Base-by-base conservation (phyloP, 2,797 vertebrate species). In the Sternotherus odoratus region DNA sequence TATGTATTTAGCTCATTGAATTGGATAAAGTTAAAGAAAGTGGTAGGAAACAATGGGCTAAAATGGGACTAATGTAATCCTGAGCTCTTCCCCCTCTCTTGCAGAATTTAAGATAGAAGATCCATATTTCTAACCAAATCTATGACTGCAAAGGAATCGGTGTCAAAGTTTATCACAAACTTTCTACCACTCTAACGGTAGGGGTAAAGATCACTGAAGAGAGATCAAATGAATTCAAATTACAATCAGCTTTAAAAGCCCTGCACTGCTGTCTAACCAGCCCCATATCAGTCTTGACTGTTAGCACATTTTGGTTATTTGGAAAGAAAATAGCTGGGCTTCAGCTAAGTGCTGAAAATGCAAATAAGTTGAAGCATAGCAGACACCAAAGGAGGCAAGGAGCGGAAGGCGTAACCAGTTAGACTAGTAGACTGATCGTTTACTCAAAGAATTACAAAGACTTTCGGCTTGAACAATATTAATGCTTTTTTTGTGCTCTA, bases 341-440 rank as follows among this genome's bases (percentile, higher is more conserved):
- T 60, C 17, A 21, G 12, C 51, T 9, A 78, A 2, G 0, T 0
- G 13, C 72, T 57, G 36, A 12, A 77, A 36, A 23, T 0, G 4
- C 72, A 77, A 86, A 78, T 0, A 1, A 13, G 21, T 24, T 54
- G 50, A 12, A 24, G 43, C n/a, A 3, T 2, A 0, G 24, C 48
- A 66, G 53, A 24, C 88, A 43, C 1, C 74, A 33, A 0, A 33
- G 15, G 36, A 66, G 33, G 16, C n/a, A 36, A 66, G 57, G 28
- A 33, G 57, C 15, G 3, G 36, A 69, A 69, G 23, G 23, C 21
- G 12, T 72, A 43, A 26, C 83, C 83, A 23, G 4, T 6, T 43
- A 12, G 43, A 23, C 4, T 15, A 1, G 21, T 48, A 2, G 74
- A 3, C 1, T 28, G 2, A 0, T 0, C 2, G 33, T 81, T 85